A percentile compares a stretch with the other conserved stretches of the same genome.
phyloP scores from a whole-genome alignment of 2,797 vertebrate species.

The Florisuga fusca region DNA sequence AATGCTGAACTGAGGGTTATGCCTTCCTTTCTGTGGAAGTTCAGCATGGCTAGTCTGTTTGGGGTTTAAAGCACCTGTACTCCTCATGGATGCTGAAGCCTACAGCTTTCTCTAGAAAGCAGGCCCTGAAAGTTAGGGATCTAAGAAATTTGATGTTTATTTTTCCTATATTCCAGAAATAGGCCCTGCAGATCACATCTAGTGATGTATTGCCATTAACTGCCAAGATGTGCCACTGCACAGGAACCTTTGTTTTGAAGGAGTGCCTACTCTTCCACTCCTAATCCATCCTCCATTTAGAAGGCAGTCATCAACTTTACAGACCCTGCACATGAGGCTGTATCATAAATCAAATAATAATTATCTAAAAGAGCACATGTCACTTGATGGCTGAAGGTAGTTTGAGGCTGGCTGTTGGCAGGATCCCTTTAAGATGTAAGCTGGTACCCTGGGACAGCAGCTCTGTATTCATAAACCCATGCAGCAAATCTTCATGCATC shows the following conservation, averaged over 20 bases:
- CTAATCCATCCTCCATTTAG: neutral
- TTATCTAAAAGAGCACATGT: neutral
- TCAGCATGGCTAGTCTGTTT: neutral
- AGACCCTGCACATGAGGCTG: neutral
- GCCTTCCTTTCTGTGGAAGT: neutral
- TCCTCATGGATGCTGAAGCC: neutral
- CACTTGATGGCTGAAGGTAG: neutral
- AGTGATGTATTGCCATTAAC: neutral
- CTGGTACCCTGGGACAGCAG: neutral
- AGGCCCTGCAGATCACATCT: neutral
- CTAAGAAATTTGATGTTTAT: neutral
- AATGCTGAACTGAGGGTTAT: neutral
- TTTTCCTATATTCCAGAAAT: neutral
- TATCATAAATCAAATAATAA: neutral
- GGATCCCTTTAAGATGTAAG: neutral
- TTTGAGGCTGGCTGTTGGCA: neutral
- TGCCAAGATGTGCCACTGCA: neutral
- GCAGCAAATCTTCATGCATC: accelerated
- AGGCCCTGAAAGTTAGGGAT: neutral
- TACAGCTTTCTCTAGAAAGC: neutral
- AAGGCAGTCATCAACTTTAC: neutral
- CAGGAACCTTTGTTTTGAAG: neutral
- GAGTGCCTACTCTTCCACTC: neutral
- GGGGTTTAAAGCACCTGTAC: neutral
- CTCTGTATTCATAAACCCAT: neutral